phyloP scores from a whole-genome alignment of 2,888 invertebrate species.

The Pedicia rivosa region DNA sequence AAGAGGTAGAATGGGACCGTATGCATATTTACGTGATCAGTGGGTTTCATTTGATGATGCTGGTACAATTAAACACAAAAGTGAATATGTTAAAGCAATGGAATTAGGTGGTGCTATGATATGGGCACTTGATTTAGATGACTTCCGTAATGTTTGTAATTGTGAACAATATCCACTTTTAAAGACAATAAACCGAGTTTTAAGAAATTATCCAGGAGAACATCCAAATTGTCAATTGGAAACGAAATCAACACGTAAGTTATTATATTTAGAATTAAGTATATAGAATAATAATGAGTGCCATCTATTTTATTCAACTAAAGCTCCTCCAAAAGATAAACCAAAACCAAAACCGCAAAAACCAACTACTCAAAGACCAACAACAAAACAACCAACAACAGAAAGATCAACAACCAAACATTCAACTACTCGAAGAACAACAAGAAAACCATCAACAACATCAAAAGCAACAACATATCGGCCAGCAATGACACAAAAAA shows the following conservation, averaged over 20 bases:
- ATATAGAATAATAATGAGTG: not conserved
- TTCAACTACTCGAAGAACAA: not conserved
- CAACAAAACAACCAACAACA: slow-evolving; percentile 13
- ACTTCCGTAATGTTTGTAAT: slow-evolving; percentile 64
- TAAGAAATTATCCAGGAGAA: slow-evolving; percentile 47
- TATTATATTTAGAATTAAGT: no score
- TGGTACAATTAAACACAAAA: slow-evolving; percentile 66
- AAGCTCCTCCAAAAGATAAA: slow-evolving; percentile 7
- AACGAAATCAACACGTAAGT: no score
- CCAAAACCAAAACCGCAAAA: slow-evolving; percentile 5
- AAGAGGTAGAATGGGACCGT: slow-evolving; percentile 73
- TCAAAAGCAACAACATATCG: not conserved
- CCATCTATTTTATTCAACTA: not conserved
- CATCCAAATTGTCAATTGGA: slow-evolving; percentile 46
- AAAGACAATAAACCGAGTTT: slow-evolving; percentile 62
- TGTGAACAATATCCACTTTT: slow-evolving; percentile 71
- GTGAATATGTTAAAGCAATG: slow-evolving; percentile 63
- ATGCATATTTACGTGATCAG: slow-evolving; percentile 67
- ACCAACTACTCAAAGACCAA: slow-evolving; percentile 8
- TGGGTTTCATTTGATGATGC: slow-evolving; percentile 91
- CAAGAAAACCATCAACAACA: not conserved
- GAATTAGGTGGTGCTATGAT: slow-evolving; percentile 77
- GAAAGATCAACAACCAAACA: slow-evolving; percentile 12
- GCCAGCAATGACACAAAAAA: not conserved
- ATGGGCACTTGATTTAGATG: slow-evolving; percentile 79